Evolutionary conservation across 2,113 vertebrate genomes (phyloP), one percentile per base, ranked within the genome.

Genomic region (Thermophis baileyi): DNA sequence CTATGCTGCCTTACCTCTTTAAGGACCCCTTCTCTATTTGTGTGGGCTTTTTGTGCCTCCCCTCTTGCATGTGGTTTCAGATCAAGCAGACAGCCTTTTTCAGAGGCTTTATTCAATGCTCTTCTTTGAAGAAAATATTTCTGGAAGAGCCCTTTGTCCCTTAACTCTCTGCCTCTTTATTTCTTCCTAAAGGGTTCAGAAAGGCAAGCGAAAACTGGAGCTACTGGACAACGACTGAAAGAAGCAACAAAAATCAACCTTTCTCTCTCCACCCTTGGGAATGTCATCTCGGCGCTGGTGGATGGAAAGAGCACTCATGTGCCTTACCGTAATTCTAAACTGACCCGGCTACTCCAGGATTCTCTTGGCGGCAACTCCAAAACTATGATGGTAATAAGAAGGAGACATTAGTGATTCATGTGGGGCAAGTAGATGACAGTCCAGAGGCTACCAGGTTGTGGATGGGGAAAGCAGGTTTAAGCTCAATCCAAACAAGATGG

Each of bases 181-280:
- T 55, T 95, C 51, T 85, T 30, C 95, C 95, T 46, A 25, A 94
- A 99, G 99, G 99, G 99, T 89, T 99, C 99, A 90, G 99, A 99
- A 97, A 98, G 99, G 94, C 99, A 99, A 93, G 98, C 98, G 1
- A 99, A 99, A 97, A 99, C 99, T 2, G 99, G 99, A 93, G 99
- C 99, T 93, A 99, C 99, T 0, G 99, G 99, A 14, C 99, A 99
- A 95, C 98, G 99, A 16, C 97, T 99, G 93, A 99, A 99, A 96
- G 99, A 99, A 97, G 99, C 99, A 25, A 99, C 99, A 1, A 99
- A 99, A 97, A 99, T 99, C 96, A 99, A 99, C 95, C 98, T 99
- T 7, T 99, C 99, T 0, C 98, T 99, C 24, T 99, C 99, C 50
- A 99, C 99, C 0, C 98, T 99, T 98, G 99, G 99, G 25, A 99